These are phyloP conservation scores for Gymnopithys bicolor DNA, from an alignment of 2,797 vertebrate species.

Conservation along the genomic window DNA sequence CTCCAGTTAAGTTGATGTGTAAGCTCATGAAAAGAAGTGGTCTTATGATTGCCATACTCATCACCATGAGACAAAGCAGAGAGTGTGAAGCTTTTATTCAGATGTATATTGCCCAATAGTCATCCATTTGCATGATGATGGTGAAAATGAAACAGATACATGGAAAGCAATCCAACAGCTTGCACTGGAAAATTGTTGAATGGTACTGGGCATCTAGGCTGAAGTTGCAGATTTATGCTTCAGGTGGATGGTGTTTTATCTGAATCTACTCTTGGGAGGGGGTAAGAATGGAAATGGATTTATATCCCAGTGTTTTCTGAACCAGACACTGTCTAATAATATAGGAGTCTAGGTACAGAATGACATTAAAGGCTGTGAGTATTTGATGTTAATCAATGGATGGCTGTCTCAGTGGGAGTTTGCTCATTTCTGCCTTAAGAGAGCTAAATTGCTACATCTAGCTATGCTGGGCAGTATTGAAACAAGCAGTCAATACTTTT, in stretches of 20 bases:
- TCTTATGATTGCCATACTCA: background rate
- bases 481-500: slow-evolving; percentile 67
- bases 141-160: background rate
- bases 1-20: background rate
- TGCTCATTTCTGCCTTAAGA: slow-evolving; percentile 72
- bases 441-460: slow-evolving; percentile 71
- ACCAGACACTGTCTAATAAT: slow-evolving; percentile 60
- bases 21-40: slow-evolving; percentile 18
- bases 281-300: slow-evolving; percentile 64
- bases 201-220: background rate
- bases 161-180: slow-evolving; percentile 27
- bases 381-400: slow-evolving; percentile 73
- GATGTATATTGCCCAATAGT: background rate
- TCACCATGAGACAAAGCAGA: slow-evolving; percentile 2
- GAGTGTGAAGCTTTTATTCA: background rate
- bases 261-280: slow-evolving; percentile 32
- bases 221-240: slow-evolving; percentile 29
- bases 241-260: slow-evolving; percentile 24
- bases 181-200: slow-evolving; percentile 25
- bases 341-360: slow-evolving; percentile 59
- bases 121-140: slow-evolving; percentile 31
- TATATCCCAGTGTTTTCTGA: slow-evolving; percentile 63
- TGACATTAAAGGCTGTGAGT: slow-evolving; percentile 65
- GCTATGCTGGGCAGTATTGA: slow-evolving; percentile 60
- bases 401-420: slow-evolving; percentile 66